Evolutionary conservation across 2,113 vertebrate species (phyloP).

Genomic region (Dasyprocta punctata): DNA sequence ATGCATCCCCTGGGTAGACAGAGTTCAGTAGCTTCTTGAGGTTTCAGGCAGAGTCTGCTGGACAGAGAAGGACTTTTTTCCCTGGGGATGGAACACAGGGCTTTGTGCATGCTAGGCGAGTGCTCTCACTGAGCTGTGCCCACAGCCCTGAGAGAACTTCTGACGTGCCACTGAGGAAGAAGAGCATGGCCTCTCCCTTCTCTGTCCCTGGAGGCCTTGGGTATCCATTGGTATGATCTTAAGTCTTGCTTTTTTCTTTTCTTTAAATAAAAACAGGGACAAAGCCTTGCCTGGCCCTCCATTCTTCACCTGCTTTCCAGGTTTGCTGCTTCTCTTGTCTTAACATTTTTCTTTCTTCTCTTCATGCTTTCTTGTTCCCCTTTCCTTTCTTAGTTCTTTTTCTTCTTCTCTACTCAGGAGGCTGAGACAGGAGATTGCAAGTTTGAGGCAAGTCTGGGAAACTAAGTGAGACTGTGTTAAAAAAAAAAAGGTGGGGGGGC

Average conservation of each 20-base stretch:
- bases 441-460: neutral
- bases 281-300: neutral
- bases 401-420: neutral
- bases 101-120: neutral
- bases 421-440: neutral
- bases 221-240: neutral
- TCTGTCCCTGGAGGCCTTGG: neutral
- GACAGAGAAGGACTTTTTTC: neutral
- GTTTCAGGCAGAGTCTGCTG: neutral
- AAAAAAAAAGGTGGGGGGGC: neutral
- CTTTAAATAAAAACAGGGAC: constrained; percentile 9
- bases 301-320: neutral
- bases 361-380: neutral
- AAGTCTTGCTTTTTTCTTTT: neutral
- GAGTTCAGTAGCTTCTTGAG: neutral
- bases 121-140: neutral
- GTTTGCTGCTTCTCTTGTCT: no score
- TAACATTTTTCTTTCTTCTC: neutral
- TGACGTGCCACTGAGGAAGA: neutral
- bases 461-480: neutral
- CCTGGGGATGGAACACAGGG: neutral
- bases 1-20: neutral
- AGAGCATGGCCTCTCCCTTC: neutral
- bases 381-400: neutral
- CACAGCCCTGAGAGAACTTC: neutral